phyloP scores from a whole-genome alignment of 2,888 invertebrate species.

The Seladonia tumulorum region DNA sequence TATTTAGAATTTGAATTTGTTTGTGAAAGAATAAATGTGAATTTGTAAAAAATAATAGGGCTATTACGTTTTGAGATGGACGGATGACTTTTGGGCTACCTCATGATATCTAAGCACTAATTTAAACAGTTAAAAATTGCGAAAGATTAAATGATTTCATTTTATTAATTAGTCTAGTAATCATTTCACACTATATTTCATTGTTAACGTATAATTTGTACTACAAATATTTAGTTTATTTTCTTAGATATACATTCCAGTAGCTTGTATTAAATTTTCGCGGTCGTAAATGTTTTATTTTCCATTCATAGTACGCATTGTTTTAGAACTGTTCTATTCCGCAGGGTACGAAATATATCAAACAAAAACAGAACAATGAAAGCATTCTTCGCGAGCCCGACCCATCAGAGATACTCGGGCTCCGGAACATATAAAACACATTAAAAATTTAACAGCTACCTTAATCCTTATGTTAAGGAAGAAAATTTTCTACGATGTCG shows the following conservation, averaged over 20 bases:
- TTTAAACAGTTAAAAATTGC: too few relatives aligned
- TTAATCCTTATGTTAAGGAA: neutral
- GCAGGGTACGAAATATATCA: neutral
- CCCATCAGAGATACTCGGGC: conserved; percentile 2
- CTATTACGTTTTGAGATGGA: too few relatives aligned
- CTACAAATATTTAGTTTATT: too few relatives aligned
- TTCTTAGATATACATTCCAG: too few relatives aligned
- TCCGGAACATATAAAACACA: neutral
- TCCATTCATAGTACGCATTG: neutral
- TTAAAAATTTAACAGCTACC: neutral
- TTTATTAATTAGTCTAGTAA: too few relatives aligned
- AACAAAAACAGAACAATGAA: neutral
- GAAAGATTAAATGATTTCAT: too few relatives aligned
- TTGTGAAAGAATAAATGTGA: too few relatives aligned
- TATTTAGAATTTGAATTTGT: too few relatives aligned
- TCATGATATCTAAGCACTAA: too few relatives aligned
- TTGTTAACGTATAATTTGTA: neutral
- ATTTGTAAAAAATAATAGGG: too few relatives aligned
- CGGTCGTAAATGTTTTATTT: neutral
- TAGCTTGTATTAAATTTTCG: neutral
- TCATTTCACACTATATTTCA: too few relatives aligned
- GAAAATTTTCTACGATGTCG: neutral
- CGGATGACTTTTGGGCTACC: too few relatives aligned
- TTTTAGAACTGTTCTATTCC: neutral
- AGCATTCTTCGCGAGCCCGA: neutral